These are phyloP conservation scores for Ailurus styani DNA, from an alignment of 2,113 vertebrate species.

Conservation along the genomic window DNA sequence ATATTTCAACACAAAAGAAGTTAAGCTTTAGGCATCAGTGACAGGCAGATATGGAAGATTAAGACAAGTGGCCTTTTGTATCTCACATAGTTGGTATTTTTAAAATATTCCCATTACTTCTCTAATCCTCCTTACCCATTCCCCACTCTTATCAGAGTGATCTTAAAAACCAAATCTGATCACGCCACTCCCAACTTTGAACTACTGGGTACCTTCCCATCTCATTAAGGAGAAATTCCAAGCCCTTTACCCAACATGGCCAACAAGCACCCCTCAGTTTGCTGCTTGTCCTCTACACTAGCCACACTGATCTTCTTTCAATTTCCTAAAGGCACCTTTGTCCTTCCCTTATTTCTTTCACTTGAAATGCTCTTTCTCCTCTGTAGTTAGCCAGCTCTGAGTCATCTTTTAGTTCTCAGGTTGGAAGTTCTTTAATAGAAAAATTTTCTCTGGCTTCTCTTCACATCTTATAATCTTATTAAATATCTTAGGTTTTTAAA, in stretches of 20 bases:
- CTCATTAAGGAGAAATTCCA: not conserved
- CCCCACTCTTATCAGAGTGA: not conserved
- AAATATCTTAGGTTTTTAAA: not conserved
- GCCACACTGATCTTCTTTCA: not conserved
- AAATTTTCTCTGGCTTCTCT: not conserved
- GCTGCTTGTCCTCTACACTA: too few species aligned
- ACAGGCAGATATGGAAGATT: not conserved
- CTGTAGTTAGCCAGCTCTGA: not conserved
- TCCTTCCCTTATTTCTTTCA: not conserved
- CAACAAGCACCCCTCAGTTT: too few species aligned
- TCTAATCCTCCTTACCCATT: not conserved
- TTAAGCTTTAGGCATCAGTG: not conserved
- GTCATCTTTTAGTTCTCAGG: not conserved
- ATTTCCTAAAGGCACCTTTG: not conserved
- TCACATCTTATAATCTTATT: not conserved
- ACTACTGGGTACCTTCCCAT: not conserved
- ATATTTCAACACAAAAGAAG: not conserved
- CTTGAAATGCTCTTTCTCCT: not conserved
- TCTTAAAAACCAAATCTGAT: not conserved
- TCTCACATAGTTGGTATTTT: not conserved
- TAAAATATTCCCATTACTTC: not conserved
- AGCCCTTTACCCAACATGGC: not conserved
- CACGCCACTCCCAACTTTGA: not conserved
- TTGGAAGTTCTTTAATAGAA: not conserved
- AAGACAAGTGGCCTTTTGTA: not conserved